Base-by-base conservation (phyloP, 2,113 vertebrate genomes). In the Varanus salvator region DNA sequence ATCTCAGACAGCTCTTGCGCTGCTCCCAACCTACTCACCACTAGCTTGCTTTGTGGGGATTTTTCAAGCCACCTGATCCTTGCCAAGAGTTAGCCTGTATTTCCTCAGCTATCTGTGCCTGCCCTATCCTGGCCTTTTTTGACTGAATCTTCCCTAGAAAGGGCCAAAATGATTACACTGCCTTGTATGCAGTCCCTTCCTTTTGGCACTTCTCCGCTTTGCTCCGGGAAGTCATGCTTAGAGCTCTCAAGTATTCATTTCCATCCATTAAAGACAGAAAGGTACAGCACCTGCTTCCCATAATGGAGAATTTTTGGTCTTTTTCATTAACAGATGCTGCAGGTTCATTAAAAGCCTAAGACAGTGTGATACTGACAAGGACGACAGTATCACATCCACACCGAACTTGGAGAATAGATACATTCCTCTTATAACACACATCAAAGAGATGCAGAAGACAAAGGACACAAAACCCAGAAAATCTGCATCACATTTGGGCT, bases 351-450 rank as follows among this genome's bases (percentile, higher is more conserved):
- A 88, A 57, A 25, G 38, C 34, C 57, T 66, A 84, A 48, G 23
- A 48, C 44, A 19, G n/a, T 74, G 50, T 15, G 17, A 72, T 4
- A 31, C n/a, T 50, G 48, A n/a, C 34, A 88, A 57, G n/a, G 14
- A 50, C 21, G 29, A 8, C 44, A 25, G 66, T 4, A 34, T n/a
- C 64, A 54, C 21, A 14, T 52, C 87, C 31, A 69, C 12, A 17
- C 1, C 80, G 87, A 88, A 38, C 66, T 71, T 54, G 54, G 85
- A 72, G 50, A 94, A 69, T 15, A 91, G 78, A 90, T 91, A 95
- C 93, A 95, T 90, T 93, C 96, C 93, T 95, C 93, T 54, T 91
- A 94, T 94, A 93, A 89, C 78, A 85, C 90, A 93, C 91, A 85
- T 89, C 86, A 89, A 92, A 94, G 89, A 92, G 93, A 94, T 85